Conservation (phyloP, 2,797 vertebrate genomes). For the Fistularia tabacaria region DNA sequence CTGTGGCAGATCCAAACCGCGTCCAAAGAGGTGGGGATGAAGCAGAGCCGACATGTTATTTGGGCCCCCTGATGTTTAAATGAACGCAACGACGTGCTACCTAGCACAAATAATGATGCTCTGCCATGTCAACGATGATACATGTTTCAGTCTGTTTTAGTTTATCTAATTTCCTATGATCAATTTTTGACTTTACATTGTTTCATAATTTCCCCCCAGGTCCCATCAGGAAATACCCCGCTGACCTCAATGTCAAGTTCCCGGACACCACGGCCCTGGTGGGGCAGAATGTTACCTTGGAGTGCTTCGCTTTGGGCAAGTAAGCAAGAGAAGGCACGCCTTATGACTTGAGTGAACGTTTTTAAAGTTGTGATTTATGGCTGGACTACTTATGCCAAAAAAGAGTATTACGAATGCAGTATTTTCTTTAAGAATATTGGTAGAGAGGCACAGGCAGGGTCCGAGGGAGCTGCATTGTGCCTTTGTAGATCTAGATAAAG, state of each 20-base stretch:
- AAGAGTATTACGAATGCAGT: background rate
- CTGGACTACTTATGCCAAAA: background rate
- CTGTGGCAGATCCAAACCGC: slow-evolving; percentile 8
- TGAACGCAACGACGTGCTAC: too few species aligned
- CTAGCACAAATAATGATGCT: background rate
- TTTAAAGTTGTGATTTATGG: background rate
- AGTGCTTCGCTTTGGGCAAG: slow-evolving; percentile 98
- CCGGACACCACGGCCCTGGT: slow-evolving; percentile 81
- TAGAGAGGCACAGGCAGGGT: too few species aligned
- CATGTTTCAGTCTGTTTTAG: background rate
- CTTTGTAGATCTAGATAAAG: too few species aligned
- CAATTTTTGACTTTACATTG: background rate
- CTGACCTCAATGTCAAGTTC: slow-evolving; percentile 92
- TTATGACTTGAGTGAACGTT: background rate
- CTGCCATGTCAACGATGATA: background rate
- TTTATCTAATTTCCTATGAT: background rate
- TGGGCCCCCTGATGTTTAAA: too few species aligned
- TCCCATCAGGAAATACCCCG: slow-evolving; percentile 86
- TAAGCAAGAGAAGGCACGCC: slow-evolving; percentile 57
- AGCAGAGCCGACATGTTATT: too few species aligned
- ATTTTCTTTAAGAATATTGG: too few species aligned
- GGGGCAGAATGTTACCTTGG: slow-evolving; percentile 91
- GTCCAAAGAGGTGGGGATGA: too few species aligned
- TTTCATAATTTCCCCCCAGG: slow-evolving; percentile 63
- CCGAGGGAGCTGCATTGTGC: too few species aligned